Conservation (phyloP, 2,113 vertebrate species). For the Bungarus multicinctus region DNA sequence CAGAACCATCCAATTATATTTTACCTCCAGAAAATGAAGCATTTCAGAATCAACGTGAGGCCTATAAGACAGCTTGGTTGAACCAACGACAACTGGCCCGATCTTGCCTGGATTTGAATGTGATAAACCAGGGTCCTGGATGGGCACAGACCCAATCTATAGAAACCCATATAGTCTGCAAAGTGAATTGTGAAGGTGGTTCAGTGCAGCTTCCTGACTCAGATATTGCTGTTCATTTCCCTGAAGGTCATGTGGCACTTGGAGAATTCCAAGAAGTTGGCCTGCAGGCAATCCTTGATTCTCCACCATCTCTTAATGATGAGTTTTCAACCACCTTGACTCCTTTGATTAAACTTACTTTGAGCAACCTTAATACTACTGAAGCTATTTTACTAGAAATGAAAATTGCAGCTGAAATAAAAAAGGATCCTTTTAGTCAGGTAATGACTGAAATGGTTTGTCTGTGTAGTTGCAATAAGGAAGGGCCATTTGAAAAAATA, state of each 20-base stretch:
- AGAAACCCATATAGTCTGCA: constrained; percentile 78
- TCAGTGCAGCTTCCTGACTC: constrained; percentile 85
- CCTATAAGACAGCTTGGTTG: constrained; percentile 94
- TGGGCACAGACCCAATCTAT: constrained; percentile 95
- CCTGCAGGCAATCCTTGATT: constrained; percentile 83
- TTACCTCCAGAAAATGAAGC: constrained; percentile 77
- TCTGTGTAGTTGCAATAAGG: constrained; percentile 77
- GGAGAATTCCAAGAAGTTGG: constrained; percentile 89
- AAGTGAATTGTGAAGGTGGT: constrained; percentile 82
- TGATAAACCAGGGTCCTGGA: constrained; percentile 86
- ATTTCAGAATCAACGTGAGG: constrained; percentile 88
- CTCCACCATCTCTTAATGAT: constrained; percentile 84
- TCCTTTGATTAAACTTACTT: constrained; percentile 83
- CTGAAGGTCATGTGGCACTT: constrained; percentile 80
- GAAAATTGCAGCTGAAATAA: constrained; percentile 85
- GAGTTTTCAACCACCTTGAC: constrained; percentile 86
- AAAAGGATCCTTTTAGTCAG: constrained; percentile 85
- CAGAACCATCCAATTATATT: constrained; percentile 59
- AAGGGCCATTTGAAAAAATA: constrained; percentile 86
- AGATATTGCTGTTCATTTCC: constrained; percentile 82
- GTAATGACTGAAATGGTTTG: constrained; percentile 86
- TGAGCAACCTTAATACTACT: constrained; percentile 84
- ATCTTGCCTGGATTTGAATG: constrained; percentile 88
- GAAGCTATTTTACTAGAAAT: constrained; percentile 82
- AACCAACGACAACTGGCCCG: constrained; percentile 89